Evolutionary conservation across 1,140 invertebrate species (phyloP), one percentile per base, ranked within the genome.

Genomic region (Drosophila chauvacae): DNA sequence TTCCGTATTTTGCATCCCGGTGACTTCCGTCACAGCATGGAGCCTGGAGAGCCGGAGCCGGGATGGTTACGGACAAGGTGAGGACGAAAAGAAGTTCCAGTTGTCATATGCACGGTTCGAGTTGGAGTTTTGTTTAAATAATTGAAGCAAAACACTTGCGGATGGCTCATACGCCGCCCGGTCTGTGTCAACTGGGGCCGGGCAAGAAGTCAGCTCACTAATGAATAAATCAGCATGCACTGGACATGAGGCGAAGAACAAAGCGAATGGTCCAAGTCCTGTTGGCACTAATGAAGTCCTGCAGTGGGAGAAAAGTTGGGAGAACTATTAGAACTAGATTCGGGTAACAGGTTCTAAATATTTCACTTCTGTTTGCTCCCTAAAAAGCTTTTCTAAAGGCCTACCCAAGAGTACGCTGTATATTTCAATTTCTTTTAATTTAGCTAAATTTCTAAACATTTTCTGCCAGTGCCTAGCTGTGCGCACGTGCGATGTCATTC

Each of bases 201-300:
- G 76, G 45, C 61, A 75, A 68, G 69, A 84, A 63, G 51, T 68
- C 47, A 63, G 53, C 60, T 76, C 75, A 71, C 80, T 86, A 86
- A 86, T 86, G 83, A 87, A 86, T 87, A 82, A 87, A 86, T 86
- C 83, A 79, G 81, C 77, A 77, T 68, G 45, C 62, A 84, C 47
- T 50, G 73, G 39, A 73, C 64, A 76, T 41, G 72, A 23, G 48
- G 56, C 42, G 30, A 61, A 77, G 65, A 53, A 48, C 39, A 74
- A 81, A 65, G 58, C 60, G 33, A 63, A 30, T 30, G 47, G 56
- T 55, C 63, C 80, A 79, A 57, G 62, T 78, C 60, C 79, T 51
- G 66, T 39, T 41, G 39, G 7, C 64, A 76, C 70, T 84, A 84
- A 84, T 84, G 81, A 84, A 73, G 70, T 72, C 53, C 53, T 44